These are phyloP conservation scores for Micropoecilia bifurca DNA, from an alignment of 2,797 vertebrate genomes.

Conservation along the genomic window DNA sequence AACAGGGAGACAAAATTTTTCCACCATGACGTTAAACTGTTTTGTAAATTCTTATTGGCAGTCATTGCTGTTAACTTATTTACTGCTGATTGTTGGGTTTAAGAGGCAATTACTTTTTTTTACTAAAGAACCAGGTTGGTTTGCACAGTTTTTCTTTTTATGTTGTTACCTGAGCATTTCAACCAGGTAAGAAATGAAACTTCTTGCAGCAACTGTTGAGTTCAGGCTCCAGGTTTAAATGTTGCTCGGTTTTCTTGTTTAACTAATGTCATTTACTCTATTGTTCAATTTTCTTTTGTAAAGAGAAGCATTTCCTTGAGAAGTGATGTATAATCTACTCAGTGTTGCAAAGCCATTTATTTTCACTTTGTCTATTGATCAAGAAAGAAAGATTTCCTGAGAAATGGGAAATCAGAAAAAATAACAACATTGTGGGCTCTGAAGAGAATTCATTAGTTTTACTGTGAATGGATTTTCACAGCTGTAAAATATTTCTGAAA, in stretches of 20 bases:
- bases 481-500: conserved; percentile 43
- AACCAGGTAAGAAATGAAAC: background rate
- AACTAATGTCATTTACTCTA: conserved; percentile 32
- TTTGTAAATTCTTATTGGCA: background rate
- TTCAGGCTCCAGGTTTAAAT: conserved; percentile 13
- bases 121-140: background rate
- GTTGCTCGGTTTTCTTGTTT: conserved; percentile 29
- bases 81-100: background rate
- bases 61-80: background rate
- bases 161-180: background rate
- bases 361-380: conserved; percentile 67
- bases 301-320: conserved; percentile 53
- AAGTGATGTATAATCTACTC: conserved; percentile 45
- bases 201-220: background rate
- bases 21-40: background rate
- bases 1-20: background rate
- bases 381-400: too few species aligned
- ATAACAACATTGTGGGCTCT: conserved; percentile 21
- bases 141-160: background rate
- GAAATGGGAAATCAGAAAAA: conserved; percentile 26
- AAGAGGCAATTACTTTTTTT: background rate
- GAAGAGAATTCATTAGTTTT: conserved; percentile 55
- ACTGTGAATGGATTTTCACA: conserved; percentile 43
- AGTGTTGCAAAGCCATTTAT: conserved; percentile 46
- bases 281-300: conserved; percentile 59